phyloP scores from a whole-genome alignment of 2,113 vertebrate species.

The Notarius quadriscutis region DNA sequence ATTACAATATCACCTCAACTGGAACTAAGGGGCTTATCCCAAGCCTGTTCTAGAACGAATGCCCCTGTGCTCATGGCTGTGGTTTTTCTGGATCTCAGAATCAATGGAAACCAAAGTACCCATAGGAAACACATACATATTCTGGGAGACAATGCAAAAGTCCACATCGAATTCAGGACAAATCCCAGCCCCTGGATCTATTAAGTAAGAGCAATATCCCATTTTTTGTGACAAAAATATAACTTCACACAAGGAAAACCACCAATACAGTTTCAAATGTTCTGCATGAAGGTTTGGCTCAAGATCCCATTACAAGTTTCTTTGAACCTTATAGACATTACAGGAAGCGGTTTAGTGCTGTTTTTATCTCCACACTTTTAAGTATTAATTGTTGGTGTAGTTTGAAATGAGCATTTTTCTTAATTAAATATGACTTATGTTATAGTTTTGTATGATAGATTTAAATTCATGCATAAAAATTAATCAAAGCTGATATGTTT shows the following conservation, averaged over 20 bases:
- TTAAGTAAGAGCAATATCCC: no score
- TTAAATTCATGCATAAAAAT: background rate
- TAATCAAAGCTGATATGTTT: background rate
- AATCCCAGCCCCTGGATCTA: no score
- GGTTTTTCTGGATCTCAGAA: no score
- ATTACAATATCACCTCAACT: no score
- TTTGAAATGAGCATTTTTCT: background rate
- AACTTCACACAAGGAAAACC: background rate
- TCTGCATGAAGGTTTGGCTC: background rate
- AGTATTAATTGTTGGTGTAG: background rate
- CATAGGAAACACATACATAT: no score
- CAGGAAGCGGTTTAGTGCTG: background rate
- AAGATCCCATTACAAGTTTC: background rate
- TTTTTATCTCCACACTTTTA: background rate
- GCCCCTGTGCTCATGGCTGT: no score
- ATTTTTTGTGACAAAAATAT: background rate
- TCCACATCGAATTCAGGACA: background rate
- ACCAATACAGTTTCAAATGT: background rate
- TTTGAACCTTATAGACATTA: background rate
- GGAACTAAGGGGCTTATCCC: no score
- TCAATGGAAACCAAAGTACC: no score
- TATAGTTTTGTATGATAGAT: background rate
- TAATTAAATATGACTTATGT: background rate
- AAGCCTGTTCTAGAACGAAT: no score
- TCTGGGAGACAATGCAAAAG: background rate